Evolutionary conservation across 92 coral and sea anemone genomes (phyloP).

Genomic region (Palythoa grandiflora): DNA sequence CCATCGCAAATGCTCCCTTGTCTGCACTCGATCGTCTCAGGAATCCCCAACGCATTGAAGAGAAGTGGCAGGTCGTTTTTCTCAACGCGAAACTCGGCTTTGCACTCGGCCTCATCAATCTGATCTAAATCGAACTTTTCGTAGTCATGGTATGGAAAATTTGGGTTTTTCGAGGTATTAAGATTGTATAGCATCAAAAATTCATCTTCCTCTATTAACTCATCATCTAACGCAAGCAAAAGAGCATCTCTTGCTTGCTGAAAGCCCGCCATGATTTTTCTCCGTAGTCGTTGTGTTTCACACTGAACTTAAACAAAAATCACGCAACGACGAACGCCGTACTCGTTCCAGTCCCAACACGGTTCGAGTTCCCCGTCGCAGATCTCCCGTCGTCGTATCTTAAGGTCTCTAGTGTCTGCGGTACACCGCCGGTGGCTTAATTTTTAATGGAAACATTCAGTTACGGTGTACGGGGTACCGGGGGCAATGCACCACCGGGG

Average conservation of each 20-base stretch:
- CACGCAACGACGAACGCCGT: too few species aligned
- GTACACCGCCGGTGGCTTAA: too few species aligned
- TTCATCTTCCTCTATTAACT: not conserved
- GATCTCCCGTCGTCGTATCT: too few species aligned
- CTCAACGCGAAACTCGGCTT: conserved; percentile 19
- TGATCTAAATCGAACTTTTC: not conserved
- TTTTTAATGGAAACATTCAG: too few species aligned
- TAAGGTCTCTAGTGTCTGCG: too few species aligned
- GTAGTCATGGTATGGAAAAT: not conserved
- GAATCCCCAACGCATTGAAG: conserved; percentile 9
- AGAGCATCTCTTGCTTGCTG: not conserved
- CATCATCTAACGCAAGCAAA: not conserved
- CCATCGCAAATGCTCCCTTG: not conserved
- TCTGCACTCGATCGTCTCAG: conserved; percentile 9
- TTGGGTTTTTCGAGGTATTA: not conserved
- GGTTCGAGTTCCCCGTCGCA: too few species aligned
- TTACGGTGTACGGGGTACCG: too few species aligned
- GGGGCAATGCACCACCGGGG: too few species aligned
- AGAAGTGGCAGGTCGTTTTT: conserved; percentile 24
- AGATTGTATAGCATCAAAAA: not conserved
- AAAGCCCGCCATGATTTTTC: not conserved
- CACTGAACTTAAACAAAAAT: too few species aligned
- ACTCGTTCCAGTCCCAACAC: too few species aligned
- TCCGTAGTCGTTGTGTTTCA: too few species aligned
- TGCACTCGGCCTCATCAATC: not conserved